Base-by-base conservation (phyloP, 2,888 invertebrate species). In the Sphaerophoria rueppellii region DNA sequence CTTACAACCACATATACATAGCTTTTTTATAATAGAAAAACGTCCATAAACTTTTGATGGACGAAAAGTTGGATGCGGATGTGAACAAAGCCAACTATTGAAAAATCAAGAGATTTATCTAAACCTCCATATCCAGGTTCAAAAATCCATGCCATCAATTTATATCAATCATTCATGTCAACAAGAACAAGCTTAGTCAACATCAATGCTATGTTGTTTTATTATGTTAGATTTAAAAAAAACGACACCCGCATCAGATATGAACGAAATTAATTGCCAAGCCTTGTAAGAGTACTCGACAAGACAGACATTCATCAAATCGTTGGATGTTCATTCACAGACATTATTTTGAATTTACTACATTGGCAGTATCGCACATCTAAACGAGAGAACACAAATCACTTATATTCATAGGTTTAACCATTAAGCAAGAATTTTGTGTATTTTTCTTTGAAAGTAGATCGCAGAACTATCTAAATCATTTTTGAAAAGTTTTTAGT, bases 251-350 rank as follows among this genome's bases (percentile, higher is more conserved):
- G 69, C 43, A 70, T 35, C 11, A 35, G 4, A 57, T 57, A 74
- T 82, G 78, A 82, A 78, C 69, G 72, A 73, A 78, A 82, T 82
- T 82, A 82, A 82, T 82, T 82, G 82, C 82, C 57, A 69, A 69
- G 72, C 55, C 14, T 77, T 67, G 77, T 55, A 69, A 69, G 61
- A 37, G 61, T 5, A 72, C 16, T 12, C 35, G 11, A 24, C 24
- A 24, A 24, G 24, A 9, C 43, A 43, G 11, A 9, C 43, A 43
- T 7, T 37, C 16, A 48, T 60, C 58, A 72, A 58, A 37, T 32
- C 40, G 7, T 11, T 24, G 60, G 46, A 60, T 67, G 63, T 63
- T 7, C 57, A 69, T 72, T 72, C 52, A 79, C 46, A 79, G 55
- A 60, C 54, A 72, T 37, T 63, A 67, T 67, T 72, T 48, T 60